A percentile compares a stretch with the other conserved stretches of the same genome.
phyloP scores from a whole-genome alignment of 2,888 invertebrate species.

The Sericinus montela region DNA sequence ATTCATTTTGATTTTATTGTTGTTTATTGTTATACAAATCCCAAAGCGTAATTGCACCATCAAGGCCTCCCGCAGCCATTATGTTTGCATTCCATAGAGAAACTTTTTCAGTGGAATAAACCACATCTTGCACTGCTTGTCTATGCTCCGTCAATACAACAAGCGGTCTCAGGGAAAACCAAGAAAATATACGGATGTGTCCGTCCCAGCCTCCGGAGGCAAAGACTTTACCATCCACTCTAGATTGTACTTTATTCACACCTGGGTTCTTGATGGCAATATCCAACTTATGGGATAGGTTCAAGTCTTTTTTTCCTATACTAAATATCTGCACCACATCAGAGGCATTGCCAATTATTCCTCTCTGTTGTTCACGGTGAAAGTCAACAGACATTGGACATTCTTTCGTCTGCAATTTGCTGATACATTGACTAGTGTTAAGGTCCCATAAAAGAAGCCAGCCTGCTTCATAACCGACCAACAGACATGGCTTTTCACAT shows the following conservation, averaged over 20 bases:
- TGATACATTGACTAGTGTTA: constrained; percentile 77
- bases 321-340: constrained; percentile 81
- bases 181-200: constrained; percentile 86
- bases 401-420: constrained; percentile 78
- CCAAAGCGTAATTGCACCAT: constrained; percentile 89
- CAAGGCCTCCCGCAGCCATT: constrained; percentile 88
- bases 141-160: constrained; percentile 87
- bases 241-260: constrained; percentile 83
- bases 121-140: constrained; percentile 84
- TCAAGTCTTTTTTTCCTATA: constrained; percentile 75
- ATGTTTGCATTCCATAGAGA: constrained; percentile 85
- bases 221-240: constrained; percentile 85
- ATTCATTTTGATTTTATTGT: background rate
- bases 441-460: constrained; percentile 86
- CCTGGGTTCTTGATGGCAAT: constrained; percentile 86
- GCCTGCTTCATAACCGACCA: constrained; percentile 87
- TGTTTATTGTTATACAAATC: constrained; percentile 83
- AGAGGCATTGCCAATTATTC: constrained; percentile 83
- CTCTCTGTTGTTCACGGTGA: constrained; percentile 81
- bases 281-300: constrained; percentile 79
- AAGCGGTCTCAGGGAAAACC: constrained; percentile 85
- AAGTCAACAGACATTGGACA: constrained; percentile 87
- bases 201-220: constrained; percentile 89
- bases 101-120: constrained; percentile 82
- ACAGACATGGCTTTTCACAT: constrained; percentile 71